Evolutionary conservation across 2,113 vertebrate genomes (phyloP).

Genomic region (Coptodon bakossiorum): DNA sequence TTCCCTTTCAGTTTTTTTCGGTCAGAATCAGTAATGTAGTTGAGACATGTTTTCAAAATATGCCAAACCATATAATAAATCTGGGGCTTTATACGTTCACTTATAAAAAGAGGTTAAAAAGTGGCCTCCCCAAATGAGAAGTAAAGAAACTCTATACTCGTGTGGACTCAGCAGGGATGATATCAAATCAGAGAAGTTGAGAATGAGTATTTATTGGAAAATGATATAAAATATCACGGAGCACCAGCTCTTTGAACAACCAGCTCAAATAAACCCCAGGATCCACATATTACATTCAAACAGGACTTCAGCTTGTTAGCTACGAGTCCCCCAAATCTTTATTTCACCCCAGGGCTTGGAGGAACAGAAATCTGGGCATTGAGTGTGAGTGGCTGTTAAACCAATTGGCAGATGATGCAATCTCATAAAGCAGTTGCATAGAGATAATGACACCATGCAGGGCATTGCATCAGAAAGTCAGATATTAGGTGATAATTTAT

Average conservation of each 20-base stretch:
- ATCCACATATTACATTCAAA: not conserved
- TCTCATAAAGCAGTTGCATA: conserved; percentile 37
- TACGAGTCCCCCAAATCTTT: not conserved
- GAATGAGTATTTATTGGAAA: not conserved
- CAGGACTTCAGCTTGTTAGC: not conserved
- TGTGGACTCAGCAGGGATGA: not conserved
- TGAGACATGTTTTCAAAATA: not conserved
- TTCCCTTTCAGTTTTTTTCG: not conserved
- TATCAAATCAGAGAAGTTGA: not conserved
- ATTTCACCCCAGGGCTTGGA: not conserved
- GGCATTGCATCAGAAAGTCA: not conserved
- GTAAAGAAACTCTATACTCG: not conserved
- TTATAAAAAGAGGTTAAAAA: not conserved
- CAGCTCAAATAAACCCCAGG: not conserved
- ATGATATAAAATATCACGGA: not conserved
- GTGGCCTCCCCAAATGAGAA: not conserved
- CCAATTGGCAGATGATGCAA: conserved; percentile 62
- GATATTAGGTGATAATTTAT: not conserved
- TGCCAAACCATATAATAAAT: not conserved
- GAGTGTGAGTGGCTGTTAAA: conserved; percentile 5
- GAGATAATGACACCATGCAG: not conserved
- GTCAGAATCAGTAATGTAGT: not conserved
- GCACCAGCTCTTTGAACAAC: not conserved
- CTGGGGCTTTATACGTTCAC: not conserved
- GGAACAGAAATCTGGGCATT: not conserved